A percentile compares a stretch with the other conserved stretches of the same genome.
Evolutionary conservation across 1,140 invertebrate genomes (phyloP).

Genomic region (Anthonomus grandis): DNA sequence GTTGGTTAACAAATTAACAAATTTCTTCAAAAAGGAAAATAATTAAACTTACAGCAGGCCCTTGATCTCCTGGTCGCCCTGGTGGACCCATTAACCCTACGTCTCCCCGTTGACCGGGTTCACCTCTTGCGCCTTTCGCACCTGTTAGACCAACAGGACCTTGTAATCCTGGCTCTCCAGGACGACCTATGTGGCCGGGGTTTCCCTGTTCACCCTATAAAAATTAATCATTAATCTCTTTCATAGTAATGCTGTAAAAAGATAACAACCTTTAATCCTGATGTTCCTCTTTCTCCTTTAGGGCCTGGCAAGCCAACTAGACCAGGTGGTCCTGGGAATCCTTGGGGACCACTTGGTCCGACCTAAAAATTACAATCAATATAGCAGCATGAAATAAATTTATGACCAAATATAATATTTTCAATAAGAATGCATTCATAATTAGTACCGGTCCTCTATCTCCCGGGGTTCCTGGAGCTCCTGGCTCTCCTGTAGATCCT

Average conservation of each 20-base stretch:
- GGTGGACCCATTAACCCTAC: conserved; percentile 67
- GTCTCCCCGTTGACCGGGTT: conserved; percentile 71
- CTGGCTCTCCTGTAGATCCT: conserved; percentile 68
- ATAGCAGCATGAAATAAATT: not conserved
- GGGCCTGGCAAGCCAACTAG: conserved; percentile 64
- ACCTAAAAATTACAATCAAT: not conserved
- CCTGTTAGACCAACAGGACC: conserved; percentile 68
- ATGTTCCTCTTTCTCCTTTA: conserved; percentile 70
- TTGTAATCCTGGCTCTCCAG: conserved; percentile 58
- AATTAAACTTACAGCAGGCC: conserved; percentile 56
- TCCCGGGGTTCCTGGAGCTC: conserved; percentile 66
- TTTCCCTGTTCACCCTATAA: conserved; percentile 69
- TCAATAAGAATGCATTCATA: not conserved
- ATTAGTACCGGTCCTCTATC: conserved; percentile 56
- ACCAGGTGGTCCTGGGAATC: conserved; percentile 65
- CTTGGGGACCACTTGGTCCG: conserved; percentile 59
- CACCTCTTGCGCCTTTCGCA: conserved; percentile 71
- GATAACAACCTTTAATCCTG: conserved; percentile 47
- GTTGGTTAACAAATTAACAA: conserved; percentile 11
- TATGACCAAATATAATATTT: not conserved
- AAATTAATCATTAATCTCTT: not conserved
- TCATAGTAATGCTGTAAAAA: no score
- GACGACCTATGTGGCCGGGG: conserved; percentile 50
- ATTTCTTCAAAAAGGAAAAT: no score
- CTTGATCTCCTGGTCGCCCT: conserved; percentile 69